Evolutionary conservation across 1,140 invertebrate genomes (phyloP).

Genomic region (Polyergus mexicanus): DNA sequence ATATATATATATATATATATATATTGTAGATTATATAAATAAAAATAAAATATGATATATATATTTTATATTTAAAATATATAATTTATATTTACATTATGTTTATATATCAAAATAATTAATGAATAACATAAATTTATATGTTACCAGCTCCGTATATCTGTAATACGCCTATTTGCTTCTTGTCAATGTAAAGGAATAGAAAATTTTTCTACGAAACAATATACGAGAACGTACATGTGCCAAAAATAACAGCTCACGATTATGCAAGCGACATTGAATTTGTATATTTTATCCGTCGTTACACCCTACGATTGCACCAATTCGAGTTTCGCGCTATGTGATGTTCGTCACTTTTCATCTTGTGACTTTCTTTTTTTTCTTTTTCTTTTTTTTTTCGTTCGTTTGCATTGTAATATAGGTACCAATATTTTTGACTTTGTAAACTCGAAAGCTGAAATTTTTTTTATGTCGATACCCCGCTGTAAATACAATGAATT

Average conservation of each 20-base stretch:
- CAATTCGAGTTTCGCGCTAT: constrained; percentile 4
- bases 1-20: too few species aligned
- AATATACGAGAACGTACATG: background rate
- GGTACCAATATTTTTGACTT: constrained; percentile 32
- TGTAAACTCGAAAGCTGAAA: constrained; percentile 13
- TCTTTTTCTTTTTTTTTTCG: constrained; percentile 32
- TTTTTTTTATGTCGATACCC: constrained; percentile 1
- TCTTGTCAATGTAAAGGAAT: background rate
- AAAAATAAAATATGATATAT: too few species aligned
- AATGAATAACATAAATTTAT: background rate
- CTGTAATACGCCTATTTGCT: background rate
- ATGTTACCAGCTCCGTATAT: background rate
- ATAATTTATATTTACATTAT: background rate
- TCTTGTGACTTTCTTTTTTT: constrained; percentile 25
- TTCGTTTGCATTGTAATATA: constrained; percentile 24
- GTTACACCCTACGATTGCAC: constrained; percentile 27
- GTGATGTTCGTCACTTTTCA: constrained; percentile 28
- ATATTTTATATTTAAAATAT: too few species aligned
- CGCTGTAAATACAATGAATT: background rate
- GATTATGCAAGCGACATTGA: constrained; percentile 24
- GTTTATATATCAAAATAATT: background rate
- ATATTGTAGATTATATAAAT: too few species aligned
- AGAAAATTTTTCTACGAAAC: background rate
- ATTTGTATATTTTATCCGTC: background rate
- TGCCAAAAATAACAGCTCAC: background rate